Percentiles rank a stretch among this genome's conserved stretches.
phyloP scores from a whole-genome alignment of 1,140 invertebrate species.

The Carposina sasakii region DNA sequence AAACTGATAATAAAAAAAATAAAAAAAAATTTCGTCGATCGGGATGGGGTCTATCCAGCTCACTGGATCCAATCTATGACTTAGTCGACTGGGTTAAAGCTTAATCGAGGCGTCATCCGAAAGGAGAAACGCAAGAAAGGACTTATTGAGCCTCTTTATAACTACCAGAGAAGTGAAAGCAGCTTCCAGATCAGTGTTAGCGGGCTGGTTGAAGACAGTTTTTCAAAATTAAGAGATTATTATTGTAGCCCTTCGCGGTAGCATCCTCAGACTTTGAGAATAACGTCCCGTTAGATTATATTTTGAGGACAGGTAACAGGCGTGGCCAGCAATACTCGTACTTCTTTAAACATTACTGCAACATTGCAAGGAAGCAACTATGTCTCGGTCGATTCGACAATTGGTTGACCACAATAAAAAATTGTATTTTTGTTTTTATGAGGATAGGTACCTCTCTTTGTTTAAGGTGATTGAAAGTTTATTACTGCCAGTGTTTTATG shows the following conservation, averaged over 20 bases:
- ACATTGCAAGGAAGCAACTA: not conserved
- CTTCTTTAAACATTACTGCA: constrained; percentile 23
- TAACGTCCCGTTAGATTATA: constrained; percentile 15
- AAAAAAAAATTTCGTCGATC: constrained; percentile 24
- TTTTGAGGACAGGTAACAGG: constrained; percentile 20
- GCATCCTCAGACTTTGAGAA: not conserved
- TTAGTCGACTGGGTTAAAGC: constrained; percentile 3
- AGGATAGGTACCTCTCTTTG: no score
- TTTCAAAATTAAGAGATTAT: constrained; percentile 16
- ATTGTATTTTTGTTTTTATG: no score
- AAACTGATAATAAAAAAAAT: constrained; percentile 27
- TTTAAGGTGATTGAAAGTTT: no score
- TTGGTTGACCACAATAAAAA: no score
- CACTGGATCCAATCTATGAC: not conserved
- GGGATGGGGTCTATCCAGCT: constrained; percentile 26
- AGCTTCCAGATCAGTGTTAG: constrained; percentile 30
- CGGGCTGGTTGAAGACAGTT: constrained; percentile 30
- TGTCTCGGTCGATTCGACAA: no score
- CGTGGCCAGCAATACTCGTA: constrained; percentile 9
- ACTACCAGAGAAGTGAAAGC: constrained; percentile 25
- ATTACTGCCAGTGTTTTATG: no score
- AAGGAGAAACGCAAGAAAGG: not conserved
- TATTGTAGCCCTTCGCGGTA: constrained; percentile 23
- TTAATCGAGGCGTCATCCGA: not conserved
- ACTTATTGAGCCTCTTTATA: constrained; percentile 6